phyloP scores from a whole-genome alignment of 2,888 invertebrate species.

The Conops quadrifasciatus region DNA sequence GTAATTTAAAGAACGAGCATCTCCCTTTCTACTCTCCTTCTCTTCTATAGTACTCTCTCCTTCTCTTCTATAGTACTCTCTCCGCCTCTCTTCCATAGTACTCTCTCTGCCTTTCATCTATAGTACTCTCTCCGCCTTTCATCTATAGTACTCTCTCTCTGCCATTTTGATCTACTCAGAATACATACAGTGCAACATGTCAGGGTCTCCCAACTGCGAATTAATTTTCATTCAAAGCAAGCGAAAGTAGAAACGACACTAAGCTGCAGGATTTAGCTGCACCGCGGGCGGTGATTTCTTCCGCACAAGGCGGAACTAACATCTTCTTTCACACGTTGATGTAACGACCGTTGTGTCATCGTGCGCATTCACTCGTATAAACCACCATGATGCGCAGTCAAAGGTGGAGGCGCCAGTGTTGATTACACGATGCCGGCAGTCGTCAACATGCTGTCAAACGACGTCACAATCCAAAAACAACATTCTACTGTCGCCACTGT shows the following conservation, averaged over 20 bases:
- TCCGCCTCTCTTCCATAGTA: too few relatives aligned
- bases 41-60: too few relatives aligned
- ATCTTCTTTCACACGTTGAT: conserved; percentile 15
- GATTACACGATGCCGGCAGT: conserved; percentile 17
- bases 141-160: too few relatives aligned
- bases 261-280: conserved; percentile 41
- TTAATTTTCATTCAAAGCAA: conserved; percentile 34
- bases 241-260: conserved; percentile 42
- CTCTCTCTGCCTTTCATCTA: too few relatives aligned
- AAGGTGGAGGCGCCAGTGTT: not conserved
- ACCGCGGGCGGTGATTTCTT: conserved; percentile 23
- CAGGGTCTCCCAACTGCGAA: not conserved
- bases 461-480: conserved; percentile 54
- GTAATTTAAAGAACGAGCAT: too few relatives aligned
- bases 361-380: conserved; percentile 3
- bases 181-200: not conserved
- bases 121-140: too few relatives aligned
- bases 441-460: conserved; percentile 62
- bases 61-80: too few relatives aligned
- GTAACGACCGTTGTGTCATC: not conserved
- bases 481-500: not conserved
- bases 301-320: conserved; percentile 6
- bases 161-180: too few relatives aligned
- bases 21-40: too few relatives aligned
- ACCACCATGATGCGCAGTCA: not conserved